phyloP scores from a whole-genome alignment of 1,140 invertebrate genomes.

The Ceratoteleas bidentatus region DNA sequence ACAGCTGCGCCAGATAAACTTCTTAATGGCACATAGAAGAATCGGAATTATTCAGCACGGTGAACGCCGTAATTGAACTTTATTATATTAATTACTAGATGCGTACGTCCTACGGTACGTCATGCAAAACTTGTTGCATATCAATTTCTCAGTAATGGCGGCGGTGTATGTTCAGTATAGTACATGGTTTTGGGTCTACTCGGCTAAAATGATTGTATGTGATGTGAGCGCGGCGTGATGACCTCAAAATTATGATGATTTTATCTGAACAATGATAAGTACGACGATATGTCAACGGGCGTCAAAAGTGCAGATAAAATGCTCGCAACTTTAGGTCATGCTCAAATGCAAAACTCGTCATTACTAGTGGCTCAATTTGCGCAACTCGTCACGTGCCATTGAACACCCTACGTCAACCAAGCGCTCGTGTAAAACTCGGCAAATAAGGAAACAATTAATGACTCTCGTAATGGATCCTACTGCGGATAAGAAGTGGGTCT shows the following conservation, averaged over 20 bases:
- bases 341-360: constrained; percentile 55
- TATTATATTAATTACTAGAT: constrained; percentile 47
- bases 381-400: constrained; percentile 52
- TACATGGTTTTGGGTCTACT: constrained; percentile 38
- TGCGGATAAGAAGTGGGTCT: constrained; percentile 62
- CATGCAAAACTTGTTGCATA: constrained; percentile 61
- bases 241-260: constrained; percentile 56
- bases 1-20: constrained; percentile 35
- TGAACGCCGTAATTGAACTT: constrained; percentile 38
- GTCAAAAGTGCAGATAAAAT: constrained; percentile 64
- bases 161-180: constrained; percentile 50
- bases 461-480: constrained; percentile 59
- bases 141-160: constrained; percentile 44
- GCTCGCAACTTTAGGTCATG: constrained; percentile 60
- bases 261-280: constrained; percentile 45
- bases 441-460: constrained; percentile 56
- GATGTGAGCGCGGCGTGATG: constrained; percentile 29
- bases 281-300: constrained; percentile 26
- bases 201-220: constrained; percentile 25
- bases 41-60: constrained; percentile 36
- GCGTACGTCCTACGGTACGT: constrained; percentile 36
- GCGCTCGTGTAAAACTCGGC: constrained; percentile 42
- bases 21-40: constrained; percentile 37
- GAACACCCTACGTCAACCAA: constrained; percentile 61
- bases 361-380: constrained; percentile 23